Base-by-base conservation (phyloP, 2,113 vertebrate genomes). In the Nothocercus julius region DNA sequence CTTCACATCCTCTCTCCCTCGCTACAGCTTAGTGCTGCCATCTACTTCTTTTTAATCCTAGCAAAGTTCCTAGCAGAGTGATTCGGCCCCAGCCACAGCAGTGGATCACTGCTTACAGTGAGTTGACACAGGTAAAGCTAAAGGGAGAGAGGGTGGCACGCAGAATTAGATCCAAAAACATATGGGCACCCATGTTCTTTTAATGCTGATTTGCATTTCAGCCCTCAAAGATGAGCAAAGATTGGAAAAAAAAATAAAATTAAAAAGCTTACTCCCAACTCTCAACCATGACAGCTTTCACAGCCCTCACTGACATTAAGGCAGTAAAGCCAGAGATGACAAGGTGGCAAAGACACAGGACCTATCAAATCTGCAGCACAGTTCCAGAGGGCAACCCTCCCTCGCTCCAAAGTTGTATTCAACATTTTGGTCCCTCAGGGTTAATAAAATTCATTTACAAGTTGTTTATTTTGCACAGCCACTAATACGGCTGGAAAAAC, bases 1-100 rank as follows among this genome's bases (percentile, higher is more conserved):
- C 92, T 94, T 92, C 85, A 87, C 90, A 94, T 82, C 64, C 76
- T 83, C 42, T 80, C 72, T 90, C 36, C 47, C 59, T 91, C 90
- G 88, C 30, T 93, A 69, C 77, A 95, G 91, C 84, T 95, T 94
- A 95, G 88, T 93, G 77, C 93, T 96, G 90, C 90, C 95, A 96
- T 92, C 93, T 95, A 95, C 81, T 75, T 89, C 70, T 85, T 51
- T 93, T 67, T 76, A 7, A 76, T 73, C 45, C 12, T 67, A 58
- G 53, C 22, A 16, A 82, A 78, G 61, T 62, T 84, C 69, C 74
- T 58, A 12, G 11, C 21, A 54, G 63, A 70, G n/a, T 82, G 89
- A 51, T 15, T 85, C 51, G 67, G 10, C 13, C 34, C 30, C 44
- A 62, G 47, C 0, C 1, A 69, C 8, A 59, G 28, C 61, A 87